A percentile compares a stretch with the other conserved stretches of the same genome.
Evolutionary conservation across 2,888 invertebrate genomes (phyloP).

Genomic region (Drosophila hawaiiensis): DNA sequence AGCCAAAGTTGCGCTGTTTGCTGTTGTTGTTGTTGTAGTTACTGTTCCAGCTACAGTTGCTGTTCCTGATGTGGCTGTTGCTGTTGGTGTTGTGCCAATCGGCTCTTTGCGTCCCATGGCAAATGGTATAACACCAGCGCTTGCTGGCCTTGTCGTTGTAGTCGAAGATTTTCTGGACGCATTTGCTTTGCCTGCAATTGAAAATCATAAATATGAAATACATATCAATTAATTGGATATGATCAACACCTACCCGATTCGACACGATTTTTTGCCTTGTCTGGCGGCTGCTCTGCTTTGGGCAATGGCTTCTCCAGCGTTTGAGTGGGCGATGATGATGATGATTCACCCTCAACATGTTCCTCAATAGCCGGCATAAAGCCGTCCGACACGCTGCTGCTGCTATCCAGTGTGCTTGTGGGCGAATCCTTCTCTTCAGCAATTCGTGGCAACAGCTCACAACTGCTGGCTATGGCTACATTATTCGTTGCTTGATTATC

Average conservation of each 20-base stretch:
- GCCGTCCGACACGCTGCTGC: slow-evolving; percentile 62
- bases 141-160: slow-evolving; percentile 63
- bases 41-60: slow-evolving; percentile 1
- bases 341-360: slow-evolving; percentile 64
- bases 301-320: slow-evolving; percentile 58
- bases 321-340: slow-evolving; percentile 63
- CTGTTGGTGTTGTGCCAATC: slow-evolving; percentile 20
- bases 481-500: slow-evolving; percentile 50
- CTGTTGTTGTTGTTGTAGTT: slow-evolving; percentile 8
- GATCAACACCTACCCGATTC: slow-evolving; percentile 43
- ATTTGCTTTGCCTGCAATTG: slow-evolving; percentile 27
- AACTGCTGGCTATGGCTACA: slow-evolving; percentile 45
- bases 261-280: slow-evolving; percentile 44
- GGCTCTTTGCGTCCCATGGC: slow-evolving; percentile 51
- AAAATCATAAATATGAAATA: not conserved
- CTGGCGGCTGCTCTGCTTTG: slow-evolving; percentile 26
- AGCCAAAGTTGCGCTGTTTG: slow-evolving; percentile 45
- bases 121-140: slow-evolving; percentile 41
- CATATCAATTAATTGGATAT: not conserved
- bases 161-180: slow-evolving; percentile 49
- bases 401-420: slow-evolving; percentile 73
- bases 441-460: slow-evolving; percentile 90
- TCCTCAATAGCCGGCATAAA: slow-evolving; percentile 82
- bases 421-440: slow-evolving; percentile 91
- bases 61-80: slow-evolving; percentile 13